Conservation (phyloP, 2,113 vertebrate genomes). For the Epinephelus moara region DNA sequence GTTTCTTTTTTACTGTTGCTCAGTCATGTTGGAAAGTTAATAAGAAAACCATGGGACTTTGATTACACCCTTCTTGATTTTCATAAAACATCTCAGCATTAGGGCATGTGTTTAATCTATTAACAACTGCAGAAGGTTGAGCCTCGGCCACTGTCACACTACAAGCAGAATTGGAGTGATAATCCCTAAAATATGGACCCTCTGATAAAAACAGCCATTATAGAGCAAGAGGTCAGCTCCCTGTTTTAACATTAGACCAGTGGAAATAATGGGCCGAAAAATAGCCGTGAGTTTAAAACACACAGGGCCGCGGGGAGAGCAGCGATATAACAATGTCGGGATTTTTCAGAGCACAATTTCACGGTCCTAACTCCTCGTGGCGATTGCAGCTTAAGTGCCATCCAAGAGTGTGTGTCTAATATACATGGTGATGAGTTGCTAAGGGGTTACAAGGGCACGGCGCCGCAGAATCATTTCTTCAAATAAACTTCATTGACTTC, state of each 20-base stretch:
- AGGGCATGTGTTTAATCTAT: not conserved
- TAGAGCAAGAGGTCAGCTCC: constrained; percentile 48
- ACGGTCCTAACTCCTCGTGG: constrained; percentile 66
- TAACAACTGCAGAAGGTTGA: constrained; percentile 8
- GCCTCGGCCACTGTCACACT: not conserved
- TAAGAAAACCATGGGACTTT: not conserved
- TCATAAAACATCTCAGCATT: not conserved
- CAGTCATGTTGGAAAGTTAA: not conserved
- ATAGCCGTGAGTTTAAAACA: constrained; percentile 58
- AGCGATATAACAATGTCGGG: constrained; percentile 58
- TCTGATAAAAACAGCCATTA: constrained; percentile 48
- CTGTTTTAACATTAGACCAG: constrained; percentile 56
- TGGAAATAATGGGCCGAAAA: constrained; percentile 59
- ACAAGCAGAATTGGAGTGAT: constrained; percentile 9
- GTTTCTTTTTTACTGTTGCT: not conserved
- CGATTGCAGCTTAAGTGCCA: constrained; percentile 68
- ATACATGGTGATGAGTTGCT: constrained; percentile 78
- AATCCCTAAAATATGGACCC: constrained; percentile 41
- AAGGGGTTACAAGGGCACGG: constrained; percentile 64
- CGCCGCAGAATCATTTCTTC: constrained; percentile 65
- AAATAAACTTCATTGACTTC: constrained; percentile 73
- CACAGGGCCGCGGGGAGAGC: constrained; percentile 40
- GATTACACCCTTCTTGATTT: constrained; percentile 1
- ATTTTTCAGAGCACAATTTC: constrained; percentile 78
- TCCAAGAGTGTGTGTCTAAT: constrained; percentile 75